Evolutionary conservation across 2,113 vertebrate species (phyloP).

Genomic region (Labeo rohita): DNA sequence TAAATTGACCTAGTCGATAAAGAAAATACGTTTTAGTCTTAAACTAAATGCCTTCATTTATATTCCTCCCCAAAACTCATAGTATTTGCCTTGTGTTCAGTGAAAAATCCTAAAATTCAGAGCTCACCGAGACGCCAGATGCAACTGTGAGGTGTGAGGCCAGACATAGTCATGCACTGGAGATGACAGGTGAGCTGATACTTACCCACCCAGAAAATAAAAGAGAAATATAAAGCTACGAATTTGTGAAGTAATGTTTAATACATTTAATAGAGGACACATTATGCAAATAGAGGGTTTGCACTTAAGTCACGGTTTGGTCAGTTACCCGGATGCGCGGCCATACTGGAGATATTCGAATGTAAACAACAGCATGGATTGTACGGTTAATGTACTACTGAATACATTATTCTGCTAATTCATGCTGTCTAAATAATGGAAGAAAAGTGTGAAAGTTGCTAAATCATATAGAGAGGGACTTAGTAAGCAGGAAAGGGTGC

Average conservation of each 20-base stretch:
- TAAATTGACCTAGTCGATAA: neutral
- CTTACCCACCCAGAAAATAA: neutral
- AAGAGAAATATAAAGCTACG: neutral
- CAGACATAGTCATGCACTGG: neutral
- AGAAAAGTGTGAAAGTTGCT: no score
- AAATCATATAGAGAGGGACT: no score
- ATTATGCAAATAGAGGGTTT: no score
- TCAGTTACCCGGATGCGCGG: no score
- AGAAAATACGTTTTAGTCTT: neutral
- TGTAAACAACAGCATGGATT: no score
- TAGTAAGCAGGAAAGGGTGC: no score
- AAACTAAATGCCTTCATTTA: neutral
- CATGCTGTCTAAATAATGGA: no score
- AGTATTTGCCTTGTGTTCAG: neutral
- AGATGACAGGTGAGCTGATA: neutral
- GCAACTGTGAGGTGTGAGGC: neutral
- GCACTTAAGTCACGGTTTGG: no score
- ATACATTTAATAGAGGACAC: no score
- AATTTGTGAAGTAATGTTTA: neutral
- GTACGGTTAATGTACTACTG: no score
- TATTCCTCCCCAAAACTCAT: neutral
- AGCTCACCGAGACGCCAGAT: neutral
- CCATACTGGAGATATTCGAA: no score
- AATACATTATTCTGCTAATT: no score
- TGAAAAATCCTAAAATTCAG: neutral